Evolutionary conservation across 1,140 invertebrate species (phyloP).

Genomic region (Lepidotrigona ventralis): DNA sequence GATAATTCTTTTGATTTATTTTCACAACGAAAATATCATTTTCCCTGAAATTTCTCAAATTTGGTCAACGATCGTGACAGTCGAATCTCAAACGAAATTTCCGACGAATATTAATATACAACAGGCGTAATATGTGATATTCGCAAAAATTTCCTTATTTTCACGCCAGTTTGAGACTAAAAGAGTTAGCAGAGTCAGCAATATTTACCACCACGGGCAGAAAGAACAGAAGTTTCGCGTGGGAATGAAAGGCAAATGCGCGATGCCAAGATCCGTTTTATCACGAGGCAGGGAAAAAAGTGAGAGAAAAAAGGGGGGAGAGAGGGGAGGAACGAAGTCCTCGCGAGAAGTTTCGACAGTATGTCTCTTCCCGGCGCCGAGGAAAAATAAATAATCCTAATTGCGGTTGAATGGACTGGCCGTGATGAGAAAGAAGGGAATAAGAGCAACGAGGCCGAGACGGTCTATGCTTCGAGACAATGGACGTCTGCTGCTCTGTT

Average conservation of each 20-base stretch:
- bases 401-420: conserved; percentile 53
- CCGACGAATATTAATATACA: too few relatives aligned
- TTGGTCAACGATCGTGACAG: too few relatives aligned
- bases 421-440: conserved; percentile 28
- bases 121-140: too few relatives aligned
- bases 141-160: background rate
- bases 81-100: too few relatives aligned
- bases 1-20: too few relatives aligned
- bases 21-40: too few relatives aligned
- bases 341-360: background rate
- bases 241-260: conserved; percentile 30
- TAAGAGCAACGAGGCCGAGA: conserved; percentile 8
- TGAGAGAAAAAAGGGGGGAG: background rate
- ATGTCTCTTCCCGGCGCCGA: conserved; percentile 17
- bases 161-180: too few relatives aligned
- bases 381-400: conserved; percentile 66
- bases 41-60: too few relatives aligned
- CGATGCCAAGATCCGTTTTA: conserved; percentile 30
- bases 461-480: conserved; percentile 44
- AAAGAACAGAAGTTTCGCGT: background rate
- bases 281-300: background rate
- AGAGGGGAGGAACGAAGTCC: background rate
- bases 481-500: conserved; percentile 23
- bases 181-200: background rate
- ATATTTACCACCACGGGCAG: background rate